phyloP scores from a whole-genome alignment of 2,888 invertebrate species.

The Euzetes globulus region DNA sequence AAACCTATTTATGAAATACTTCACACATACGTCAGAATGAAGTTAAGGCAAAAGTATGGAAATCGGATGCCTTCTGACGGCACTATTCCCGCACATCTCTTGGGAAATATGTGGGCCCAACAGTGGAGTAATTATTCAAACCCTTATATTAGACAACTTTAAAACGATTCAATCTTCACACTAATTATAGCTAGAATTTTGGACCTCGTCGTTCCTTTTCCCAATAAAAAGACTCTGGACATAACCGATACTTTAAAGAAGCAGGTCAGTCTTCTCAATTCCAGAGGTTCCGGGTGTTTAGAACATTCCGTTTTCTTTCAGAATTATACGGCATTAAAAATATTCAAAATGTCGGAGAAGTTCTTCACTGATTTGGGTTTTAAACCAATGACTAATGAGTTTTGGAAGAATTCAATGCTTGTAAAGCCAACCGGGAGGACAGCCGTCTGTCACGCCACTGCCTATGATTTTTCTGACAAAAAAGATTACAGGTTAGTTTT shows the following conservation, averaged over 20 bases:
- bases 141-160: background rate
- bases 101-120: slow-evolving; percentile 50
- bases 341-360: slow-evolving; percentile 74
- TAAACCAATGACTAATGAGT: slow-evolving; percentile 69
- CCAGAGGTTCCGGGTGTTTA: background rate
- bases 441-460: slow-evolving; percentile 61
- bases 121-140: slow-evolving; percentile 44
- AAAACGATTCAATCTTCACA: background rate
- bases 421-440: slow-evolving; percentile 63
- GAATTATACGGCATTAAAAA: slow-evolving; percentile 48
- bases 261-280: too few relatives aligned
- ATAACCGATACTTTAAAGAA: slow-evolving; percentile 64
- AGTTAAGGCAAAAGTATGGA: slow-evolving; percentile 40
- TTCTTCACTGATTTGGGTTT: slow-evolving; percentile 73
- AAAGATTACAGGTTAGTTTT: slow-evolving; percentile 58
- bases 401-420: slow-evolving; percentile 74
- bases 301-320: slow-evolving; percentile 36
- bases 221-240: slow-evolving; percentile 32
- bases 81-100: slow-evolving; percentile 48
- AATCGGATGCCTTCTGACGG: slow-evolving; percentile 45
- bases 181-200: background rate
- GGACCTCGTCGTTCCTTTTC: slow-evolving; percentile 32
- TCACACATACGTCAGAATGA: slow-evolving; percentile 46
- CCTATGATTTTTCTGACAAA: slow-evolving; percentile 75
- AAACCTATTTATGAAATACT: slow-evolving; percentile 68